Base-by-base conservation (phyloP, 2,888 invertebrate species). In the Spodoptera exigua region DNA sequence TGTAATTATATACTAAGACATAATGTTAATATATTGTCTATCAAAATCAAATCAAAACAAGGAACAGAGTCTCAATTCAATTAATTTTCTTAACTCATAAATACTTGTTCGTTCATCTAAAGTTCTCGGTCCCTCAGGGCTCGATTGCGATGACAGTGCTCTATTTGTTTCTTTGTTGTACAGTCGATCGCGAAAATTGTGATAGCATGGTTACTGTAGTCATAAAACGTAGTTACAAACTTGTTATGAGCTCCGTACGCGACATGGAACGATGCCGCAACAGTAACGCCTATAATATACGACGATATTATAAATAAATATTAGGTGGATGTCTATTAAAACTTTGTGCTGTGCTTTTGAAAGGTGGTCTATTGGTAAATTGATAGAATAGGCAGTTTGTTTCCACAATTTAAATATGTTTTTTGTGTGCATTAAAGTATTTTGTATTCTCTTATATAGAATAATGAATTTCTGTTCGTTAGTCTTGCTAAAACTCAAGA, bases 211-310 rank as follows among this genome's bases (percentile, higher is more conserved):
- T 54, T 43, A 52, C 48, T 61, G 61, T 63, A 47, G 57, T 75
- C 61, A 58, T 76, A 71, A 78, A 75, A 78, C 47, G 72, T 71
- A 61, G 78, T 76, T 76, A 75, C 51, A 59, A 78, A 78, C 72
- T 76, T 71, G 78, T 74, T 62, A 61, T 43, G 55, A 54, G 57
- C 52, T 53, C 37, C 39, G 34, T 37, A 49, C 52, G 36, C 45
- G 45, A 46, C 18, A 40, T 13, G 35, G 41, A 66, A 60, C 43
- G 51, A 34, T 45, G 46, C 41, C 13, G 10, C 45, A 13, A 34
- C 18, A n/a, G 49, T 35, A 36, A 65, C 52, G 58, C 53, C 52
- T 39, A 49, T 41, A 57, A 65, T 13, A 27, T 32, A 36, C 16
- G 9, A 10, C 18, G 11, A 40, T 66, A 66, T 52, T 45, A 45